Evolutionary conservation across 2,113 vertebrate genomes (phyloP).

Genomic region (Poeciliopsis prolifica): DNA sequence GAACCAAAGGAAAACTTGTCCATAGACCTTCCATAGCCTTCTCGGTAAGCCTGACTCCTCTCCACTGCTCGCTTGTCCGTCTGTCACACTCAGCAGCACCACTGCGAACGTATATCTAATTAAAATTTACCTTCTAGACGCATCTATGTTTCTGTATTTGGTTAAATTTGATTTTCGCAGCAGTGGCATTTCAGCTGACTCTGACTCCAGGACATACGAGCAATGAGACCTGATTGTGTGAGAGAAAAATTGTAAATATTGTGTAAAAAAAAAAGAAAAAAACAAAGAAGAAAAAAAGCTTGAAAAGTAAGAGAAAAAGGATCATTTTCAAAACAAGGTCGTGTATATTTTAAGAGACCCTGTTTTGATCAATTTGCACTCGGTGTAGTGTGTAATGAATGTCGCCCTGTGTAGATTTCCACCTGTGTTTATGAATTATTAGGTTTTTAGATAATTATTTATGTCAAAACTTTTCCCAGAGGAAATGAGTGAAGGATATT

Average conservation of each 20-base stretch:
- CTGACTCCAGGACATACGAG: constrained; percentile 57
- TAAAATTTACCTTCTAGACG: neutral
- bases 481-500: constrained; percentile 83
- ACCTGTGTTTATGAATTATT: constrained; percentile 92
- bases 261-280: constrained; percentile 75
- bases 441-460: constrained; percentile 98
- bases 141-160: constrained; percentile 11
- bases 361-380: constrained; percentile 97
- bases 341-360: constrained; percentile 91
- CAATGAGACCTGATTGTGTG: constrained; percentile 85
- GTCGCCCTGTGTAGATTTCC: constrained; percentile 91
- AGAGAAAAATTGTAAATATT: constrained; percentile 92
- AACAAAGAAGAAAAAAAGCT: neutral
- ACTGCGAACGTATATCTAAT: neutral
- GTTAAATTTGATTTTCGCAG: constrained; percentile 10
- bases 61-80: constrained; percentile 47
- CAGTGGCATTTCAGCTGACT: constrained; percentile 47
- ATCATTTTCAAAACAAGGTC: constrained; percentile 85
- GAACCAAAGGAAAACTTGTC: constrained; percentile 78
- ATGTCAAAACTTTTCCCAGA: constrained; percentile 91
- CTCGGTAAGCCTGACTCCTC: constrained; percentile 58
- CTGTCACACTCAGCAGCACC: constrained; percentile 40
- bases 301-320: constrained; percentile 55
- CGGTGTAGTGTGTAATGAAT: constrained; percentile 97
- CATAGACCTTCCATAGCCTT: constrained; percentile 75